phyloP scores from a whole-genome alignment of 2,888 invertebrate genomes.

The Sisyra terminalis region DNA sequence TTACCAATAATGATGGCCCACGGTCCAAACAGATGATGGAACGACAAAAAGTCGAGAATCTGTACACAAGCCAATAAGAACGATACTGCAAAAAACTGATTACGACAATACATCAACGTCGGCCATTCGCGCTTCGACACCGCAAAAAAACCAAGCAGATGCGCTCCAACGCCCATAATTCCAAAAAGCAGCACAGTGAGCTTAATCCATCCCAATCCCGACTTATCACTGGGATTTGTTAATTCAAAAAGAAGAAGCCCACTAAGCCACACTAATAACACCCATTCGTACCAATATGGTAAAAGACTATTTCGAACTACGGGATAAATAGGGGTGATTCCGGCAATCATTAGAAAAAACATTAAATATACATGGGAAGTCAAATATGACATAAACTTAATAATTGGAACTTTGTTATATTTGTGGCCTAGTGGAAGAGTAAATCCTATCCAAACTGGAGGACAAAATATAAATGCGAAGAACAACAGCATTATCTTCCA shows the following conservation, averaged over 20 bases:
- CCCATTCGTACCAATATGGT: slow-evolving; percentile 94
- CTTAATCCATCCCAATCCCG: slow-evolving; percentile 90
- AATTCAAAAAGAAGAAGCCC: slow-evolving; percentile 90
- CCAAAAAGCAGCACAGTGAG: slow-evolving; percentile 72
- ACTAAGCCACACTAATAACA: slow-evolving; percentile 85
- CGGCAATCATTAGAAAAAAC: slow-evolving; percentile 78
- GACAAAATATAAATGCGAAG: slow-evolving; percentile 81
- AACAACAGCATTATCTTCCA: slow-evolving; percentile 90
- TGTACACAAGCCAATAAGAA: slow-evolving; percentile 94
- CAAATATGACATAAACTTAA: slow-evolving; percentile 98
- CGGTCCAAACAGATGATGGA: slow-evolving; percentile 97
- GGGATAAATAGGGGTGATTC: slow-evolving; percentile 74
- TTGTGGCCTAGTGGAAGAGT: slow-evolving; percentile 89
- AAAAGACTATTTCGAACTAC: slow-evolving; percentile 62
- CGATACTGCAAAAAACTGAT: slow-evolving; percentile 92
- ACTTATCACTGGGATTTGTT: slow-evolving; percentile 95
- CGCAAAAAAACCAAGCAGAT: slow-evolving; percentile 63
- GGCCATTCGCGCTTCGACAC: slow-evolving; percentile 56
- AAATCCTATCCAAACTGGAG: slow-evolving; percentile 91
- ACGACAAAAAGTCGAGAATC: slow-evolving; percentile 92
- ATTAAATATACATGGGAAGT: slow-evolving; percentile 97
- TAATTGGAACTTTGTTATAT: slow-evolving; percentile 96
- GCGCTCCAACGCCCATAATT: slow-evolving; percentile 79
- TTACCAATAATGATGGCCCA: slow-evolving; percentile 99
- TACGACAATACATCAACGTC: slow-evolving; percentile 82